Conservation (phyloP, 2,113 vertebrate species). For the Monarcha castaneiventris region DNA sequence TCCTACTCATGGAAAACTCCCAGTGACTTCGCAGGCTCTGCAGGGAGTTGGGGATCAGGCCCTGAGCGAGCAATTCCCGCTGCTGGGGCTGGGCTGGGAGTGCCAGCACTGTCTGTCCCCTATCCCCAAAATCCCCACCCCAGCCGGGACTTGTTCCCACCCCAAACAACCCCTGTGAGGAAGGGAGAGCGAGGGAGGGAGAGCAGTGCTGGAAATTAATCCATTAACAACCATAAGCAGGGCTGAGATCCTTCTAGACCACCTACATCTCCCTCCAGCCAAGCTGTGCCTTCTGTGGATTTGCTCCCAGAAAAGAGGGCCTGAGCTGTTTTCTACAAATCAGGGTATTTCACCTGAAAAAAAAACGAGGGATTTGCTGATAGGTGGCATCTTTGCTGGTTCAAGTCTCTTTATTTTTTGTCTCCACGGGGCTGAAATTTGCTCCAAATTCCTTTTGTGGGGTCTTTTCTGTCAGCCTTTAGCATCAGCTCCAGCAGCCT, state of each 20-base stretch:
- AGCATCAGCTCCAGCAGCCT: neutral
- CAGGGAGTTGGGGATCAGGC: neutral
- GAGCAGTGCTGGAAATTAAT: neutral
- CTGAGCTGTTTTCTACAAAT: neutral
- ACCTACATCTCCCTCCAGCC: neutral
- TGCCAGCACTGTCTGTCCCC: rapidly evolving
- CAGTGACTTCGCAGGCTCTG: neutral
- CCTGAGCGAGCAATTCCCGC: neutral
- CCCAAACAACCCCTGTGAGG: neutral
- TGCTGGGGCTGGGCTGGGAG: rapidly evolving
- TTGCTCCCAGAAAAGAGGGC: neutral
- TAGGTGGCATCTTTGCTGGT: neutral
- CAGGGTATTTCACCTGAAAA: neutral
- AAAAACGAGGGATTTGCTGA: neutral
- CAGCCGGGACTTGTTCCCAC: neutral
- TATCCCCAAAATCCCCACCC: neutral
- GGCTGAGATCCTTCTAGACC: neutral
- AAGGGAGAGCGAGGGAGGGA: neutral
- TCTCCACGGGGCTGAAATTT: neutral
- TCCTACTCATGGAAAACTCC: constrained; percentile 15
- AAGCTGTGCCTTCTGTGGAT: neutral
- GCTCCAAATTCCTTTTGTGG: neutral
- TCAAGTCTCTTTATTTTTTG: neutral
- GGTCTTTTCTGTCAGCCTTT: neutral
- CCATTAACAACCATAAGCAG: neutral